A percentile compares a stretch with the other conserved stretches of the same genome.
These are phyloP conservation scores for Takifugu ocellatus DNA, from an alignment of 2,797 vertebrate species.

Conservation along the genomic window DNA sequence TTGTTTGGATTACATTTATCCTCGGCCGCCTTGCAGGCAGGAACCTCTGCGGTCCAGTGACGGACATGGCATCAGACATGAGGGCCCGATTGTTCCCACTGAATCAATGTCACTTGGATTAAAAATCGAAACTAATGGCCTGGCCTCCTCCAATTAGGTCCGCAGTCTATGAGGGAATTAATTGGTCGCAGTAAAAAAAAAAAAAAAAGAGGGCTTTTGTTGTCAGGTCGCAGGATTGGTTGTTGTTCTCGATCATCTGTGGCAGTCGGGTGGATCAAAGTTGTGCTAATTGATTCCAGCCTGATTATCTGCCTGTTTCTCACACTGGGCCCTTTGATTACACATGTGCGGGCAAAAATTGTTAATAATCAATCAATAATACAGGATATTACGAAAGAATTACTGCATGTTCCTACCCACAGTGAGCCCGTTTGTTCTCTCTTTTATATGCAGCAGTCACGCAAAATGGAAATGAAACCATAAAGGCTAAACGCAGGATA, in stretches of 20 bases:
- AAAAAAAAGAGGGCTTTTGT: conserved; percentile 36
- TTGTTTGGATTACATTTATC: conserved; percentile 68
- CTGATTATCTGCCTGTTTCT: conserved; percentile 76
- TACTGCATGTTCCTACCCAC: not conserved
- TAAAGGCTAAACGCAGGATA: not conserved
- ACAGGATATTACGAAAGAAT: not conserved
- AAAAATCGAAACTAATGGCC: conserved; percentile 67
- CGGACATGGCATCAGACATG: conserved; percentile 63
- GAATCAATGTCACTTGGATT: conserved; percentile 73
- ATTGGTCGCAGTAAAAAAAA: conserved; percentile 58
- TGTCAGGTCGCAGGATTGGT: conserved; percentile 47
- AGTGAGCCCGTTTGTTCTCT: not conserved
- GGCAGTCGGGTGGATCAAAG: conserved; percentile 75
- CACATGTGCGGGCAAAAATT: conserved; percentile 26
- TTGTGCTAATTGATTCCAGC: conserved; percentile 76
- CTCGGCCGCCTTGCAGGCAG: conserved; percentile 48
- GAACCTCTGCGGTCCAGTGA: conserved; percentile 44
- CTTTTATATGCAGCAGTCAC: not conserved
- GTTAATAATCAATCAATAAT: conserved; percentile 17
- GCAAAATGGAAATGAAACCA: too few species aligned
- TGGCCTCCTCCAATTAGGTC: conserved; percentile 66
- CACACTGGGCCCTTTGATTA: conserved; percentile 60
- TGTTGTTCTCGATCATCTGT: conserved; percentile 70
- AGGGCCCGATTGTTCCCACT: conserved; percentile 59
- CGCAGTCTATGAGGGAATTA: conserved; percentile 60